A percentile compares a stretch with the other conserved stretches of the same genome.
Conservation (phyloP, 1,140 invertebrate species). For the Atta cephalotes region DNA sequence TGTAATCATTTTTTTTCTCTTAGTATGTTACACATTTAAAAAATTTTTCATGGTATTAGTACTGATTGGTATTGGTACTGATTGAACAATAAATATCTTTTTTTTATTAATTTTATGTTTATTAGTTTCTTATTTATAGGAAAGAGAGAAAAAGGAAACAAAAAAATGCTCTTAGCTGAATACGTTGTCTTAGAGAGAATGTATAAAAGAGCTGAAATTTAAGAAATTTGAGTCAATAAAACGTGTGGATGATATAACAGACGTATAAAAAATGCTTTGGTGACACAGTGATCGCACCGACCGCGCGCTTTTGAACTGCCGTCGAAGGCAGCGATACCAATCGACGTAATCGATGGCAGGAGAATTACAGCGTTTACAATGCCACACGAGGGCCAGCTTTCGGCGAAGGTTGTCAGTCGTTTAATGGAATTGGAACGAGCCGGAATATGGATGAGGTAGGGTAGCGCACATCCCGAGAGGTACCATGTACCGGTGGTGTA, state of each 20-base stretch:
- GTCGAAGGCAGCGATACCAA: neutral
- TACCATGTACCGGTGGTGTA: constrained; percentile 60
- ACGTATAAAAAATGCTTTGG: neutral
- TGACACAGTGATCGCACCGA: neutral
- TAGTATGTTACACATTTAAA: too few relatives aligned
- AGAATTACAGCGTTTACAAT: neutral
- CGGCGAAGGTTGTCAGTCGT: neutral
- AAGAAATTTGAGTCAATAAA: neutral
- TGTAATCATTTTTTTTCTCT: too few relatives aligned
- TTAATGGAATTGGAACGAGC: constrained; percentile 58
- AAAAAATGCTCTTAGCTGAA: too few relatives aligned
- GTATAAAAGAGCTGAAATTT: too few relatives aligned
- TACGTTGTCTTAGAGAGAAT: too few relatives aligned
- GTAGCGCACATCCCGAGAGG: constrained; percentile 56
- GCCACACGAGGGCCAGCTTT: neutral
- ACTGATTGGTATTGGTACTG: too few relatives aligned
- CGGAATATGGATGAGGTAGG: constrained; percentile 65
- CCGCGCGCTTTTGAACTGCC: neutral
- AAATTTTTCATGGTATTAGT: too few relatives aligned
- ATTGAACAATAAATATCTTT: too few relatives aligned
- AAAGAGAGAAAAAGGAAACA: too few relatives aligned
- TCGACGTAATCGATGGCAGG: neutral
- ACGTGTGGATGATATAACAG: neutral
- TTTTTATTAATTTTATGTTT: too few relatives aligned
- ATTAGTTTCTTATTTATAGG: too few relatives aligned